Base-by-base conservation (phyloP, 1,140 invertebrate species). In the Bombus terrestris region DNA sequence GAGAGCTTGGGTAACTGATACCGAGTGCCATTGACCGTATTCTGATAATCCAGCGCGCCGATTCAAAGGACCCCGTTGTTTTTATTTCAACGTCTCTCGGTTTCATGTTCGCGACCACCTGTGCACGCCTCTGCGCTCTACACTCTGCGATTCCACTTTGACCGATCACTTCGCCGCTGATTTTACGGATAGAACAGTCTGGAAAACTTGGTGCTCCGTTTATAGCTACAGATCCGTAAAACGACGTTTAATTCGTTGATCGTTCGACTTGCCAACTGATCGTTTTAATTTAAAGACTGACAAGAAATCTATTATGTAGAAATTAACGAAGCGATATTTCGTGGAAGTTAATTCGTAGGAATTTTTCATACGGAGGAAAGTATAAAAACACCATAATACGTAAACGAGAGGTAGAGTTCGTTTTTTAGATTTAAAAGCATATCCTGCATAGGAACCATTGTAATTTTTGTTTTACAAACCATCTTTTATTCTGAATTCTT, bases 41-140 rank as follows among this genome's bases (percentile, higher is more conserved):
- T 81, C 78, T 83, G 86, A 90, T 89, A 85, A 89, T 81, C 86
- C 64, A 3, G n/a, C 47, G 41, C 77, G 59, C 53, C 80, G 87
- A 86, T 88, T 91, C 90, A 86, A 89, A 89, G 88, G 79, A 85
- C 81, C 77, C 53, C 62, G 47, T 68, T 77, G 82, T 90, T 86
- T 86, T 85, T 88, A 78, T 80, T 81, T 69, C 78, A 28, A 39
- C 41, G 71, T 64, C 39, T 18, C 28, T 28, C 62, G 43, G 47
- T 72, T 77, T 83, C 71, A 39, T 47, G 53, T 79, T 89, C 69
- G 76, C 71, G 75, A 77, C 75, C 82, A 84, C 82, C 81, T 83
- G 64, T 74, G 77, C 73, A 68, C 78, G 22, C 86, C 80, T 75
- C 59, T 53, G 39, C 86, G 25, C 80, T 75, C 59, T 66, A 22